These are phyloP conservation scores for Brenthis daphne DNA, from an alignment of 2,888 invertebrate genomes.

Conservation along the genomic window DNA sequence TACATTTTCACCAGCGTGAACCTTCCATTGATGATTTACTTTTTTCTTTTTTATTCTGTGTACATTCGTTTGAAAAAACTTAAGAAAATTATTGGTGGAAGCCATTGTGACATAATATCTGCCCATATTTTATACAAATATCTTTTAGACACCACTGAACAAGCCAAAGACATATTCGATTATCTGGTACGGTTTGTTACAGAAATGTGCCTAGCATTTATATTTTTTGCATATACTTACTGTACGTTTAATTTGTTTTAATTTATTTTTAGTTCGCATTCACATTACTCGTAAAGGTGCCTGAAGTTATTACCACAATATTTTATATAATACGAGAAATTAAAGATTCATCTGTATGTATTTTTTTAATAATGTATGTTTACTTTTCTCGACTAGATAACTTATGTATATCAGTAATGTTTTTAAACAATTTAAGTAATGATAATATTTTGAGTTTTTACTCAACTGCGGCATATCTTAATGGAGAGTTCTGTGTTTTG, in stretches of 20 bases:
- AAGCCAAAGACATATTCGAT: conserved; percentile 21
- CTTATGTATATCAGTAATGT: no score
- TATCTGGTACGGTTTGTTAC: conserved; percentile 9
- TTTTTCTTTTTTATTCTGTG: conserved; percentile 25
- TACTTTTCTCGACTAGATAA: no score
- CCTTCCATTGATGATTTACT: conserved; percentile 23
- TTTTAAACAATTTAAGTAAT: no score
- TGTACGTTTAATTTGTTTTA: neutral
- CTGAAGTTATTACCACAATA: conserved; percentile 10
- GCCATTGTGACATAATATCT: neutral
- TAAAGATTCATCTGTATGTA: neutral
- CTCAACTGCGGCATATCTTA: no score
- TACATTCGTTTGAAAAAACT: conserved; percentile 24
- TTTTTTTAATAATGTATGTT: neutral
- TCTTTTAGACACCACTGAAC: conserved; percentile 23
- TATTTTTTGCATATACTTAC: neutral
- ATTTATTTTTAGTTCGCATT: conserved; percentile 3
- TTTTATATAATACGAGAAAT: conserved; percentile 9
- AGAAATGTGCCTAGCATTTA: no score
- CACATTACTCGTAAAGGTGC: conserved; percentile 3
- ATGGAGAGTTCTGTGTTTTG: no score
- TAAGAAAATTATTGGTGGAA: neutral
- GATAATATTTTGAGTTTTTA: no score
- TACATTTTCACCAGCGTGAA: conserved; percentile 4
- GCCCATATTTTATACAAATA: conserved; percentile 27